phyloP scores from a whole-genome alignment of 2,113 vertebrate species.

The Nematolebias whitei region DNA sequence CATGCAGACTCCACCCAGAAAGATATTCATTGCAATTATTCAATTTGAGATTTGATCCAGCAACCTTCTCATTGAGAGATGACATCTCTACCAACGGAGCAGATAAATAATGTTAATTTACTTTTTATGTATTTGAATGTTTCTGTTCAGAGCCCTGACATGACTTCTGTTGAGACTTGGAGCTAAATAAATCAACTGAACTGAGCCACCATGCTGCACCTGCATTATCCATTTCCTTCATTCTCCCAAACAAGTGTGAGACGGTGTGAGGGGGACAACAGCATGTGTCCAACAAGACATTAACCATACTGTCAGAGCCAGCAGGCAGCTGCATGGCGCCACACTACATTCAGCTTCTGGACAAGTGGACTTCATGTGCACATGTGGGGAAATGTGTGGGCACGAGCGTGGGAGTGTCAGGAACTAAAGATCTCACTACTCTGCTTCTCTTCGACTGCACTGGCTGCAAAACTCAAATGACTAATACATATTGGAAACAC shows the following conservation, averaged over 20 bases:
- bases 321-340: constrained; percentile 18
- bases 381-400: not conserved
- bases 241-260: constrained; percentile 8
- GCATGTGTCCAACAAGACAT: constrained; percentile 15
- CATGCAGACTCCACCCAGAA: too few species aligned
- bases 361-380: constrained; percentile 16
- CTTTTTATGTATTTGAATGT: too few species aligned
- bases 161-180: too few species aligned
- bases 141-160: too few species aligned
- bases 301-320: constrained; percentile 16
- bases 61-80: too few species aligned
- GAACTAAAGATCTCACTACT: constrained; percentile 5
- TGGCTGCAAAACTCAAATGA: constrained; percentile 26
- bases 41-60: too few species aligned
- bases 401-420: not conserved
- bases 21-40: too few species aligned
- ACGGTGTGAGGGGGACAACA: constrained; percentile 13
- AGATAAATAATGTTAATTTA: too few species aligned
- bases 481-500: constrained; percentile 47
- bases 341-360: constrained; percentile 19
- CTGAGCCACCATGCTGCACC: constrained; percentile 38
- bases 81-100: too few species aligned
- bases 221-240: constrained; percentile 17
- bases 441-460: not conserved
- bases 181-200: too few species aligned